A percentile compares a stretch with the other conserved stretches of the same genome.
These are phyloP conservation scores for Hapalemur alaotrensis DNA, from an alignment of 2,797 vertebrate genomes.

Conservation along the genomic window DNA sequence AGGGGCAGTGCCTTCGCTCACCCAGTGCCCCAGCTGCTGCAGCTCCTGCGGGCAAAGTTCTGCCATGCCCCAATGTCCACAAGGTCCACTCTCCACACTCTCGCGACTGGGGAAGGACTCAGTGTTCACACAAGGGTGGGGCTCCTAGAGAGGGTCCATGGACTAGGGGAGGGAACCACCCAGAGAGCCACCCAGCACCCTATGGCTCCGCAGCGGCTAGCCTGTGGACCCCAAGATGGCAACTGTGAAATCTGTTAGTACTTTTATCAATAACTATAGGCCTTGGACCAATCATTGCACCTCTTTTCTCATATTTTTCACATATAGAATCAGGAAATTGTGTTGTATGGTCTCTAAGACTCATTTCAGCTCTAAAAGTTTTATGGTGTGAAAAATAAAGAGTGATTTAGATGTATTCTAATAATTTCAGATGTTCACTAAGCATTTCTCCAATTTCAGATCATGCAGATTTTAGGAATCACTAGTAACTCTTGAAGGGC, in stretches of 20 bases:
- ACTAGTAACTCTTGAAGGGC: background rate
- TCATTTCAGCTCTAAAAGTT: background rate
- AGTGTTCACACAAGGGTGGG: too few relatives aligned
- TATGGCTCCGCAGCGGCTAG: too few relatives aligned
- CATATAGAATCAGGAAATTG: slow-evolving; percentile 9
- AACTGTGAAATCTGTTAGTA: slow-evolving; percentile 28
- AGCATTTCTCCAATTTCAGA: slow-evolving; percentile 22
- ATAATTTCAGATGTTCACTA: slow-evolving; percentile 18
- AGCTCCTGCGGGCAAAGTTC: too few relatives aligned
- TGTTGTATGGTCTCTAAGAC: background rate
- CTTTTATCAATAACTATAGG: background rate
- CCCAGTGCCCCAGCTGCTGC: too few relatives aligned
- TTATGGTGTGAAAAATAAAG: background rate
- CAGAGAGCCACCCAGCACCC: too few relatives aligned
- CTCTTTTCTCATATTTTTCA: background rate
- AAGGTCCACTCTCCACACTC: too few relatives aligned
- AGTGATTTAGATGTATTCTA: background rate
- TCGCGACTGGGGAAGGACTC: too few relatives aligned
- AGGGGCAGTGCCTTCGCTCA: too few relatives aligned
- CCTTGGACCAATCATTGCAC: slow-evolving; percentile 14
- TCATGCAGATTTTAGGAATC: slow-evolving; percentile 15
- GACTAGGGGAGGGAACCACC: too few relatives aligned
- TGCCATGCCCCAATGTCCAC: too few relatives aligned
- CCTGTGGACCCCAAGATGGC: too few relatives aligned
- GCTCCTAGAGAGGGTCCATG: too few relatives aligned